A percentile compares a stretch with the other conserved stretches of the same genome.
Evolutionary conservation across 2,113 vertebrate genomes (phyloP).

Genomic region (Megaptera novaeangliae): DNA sequence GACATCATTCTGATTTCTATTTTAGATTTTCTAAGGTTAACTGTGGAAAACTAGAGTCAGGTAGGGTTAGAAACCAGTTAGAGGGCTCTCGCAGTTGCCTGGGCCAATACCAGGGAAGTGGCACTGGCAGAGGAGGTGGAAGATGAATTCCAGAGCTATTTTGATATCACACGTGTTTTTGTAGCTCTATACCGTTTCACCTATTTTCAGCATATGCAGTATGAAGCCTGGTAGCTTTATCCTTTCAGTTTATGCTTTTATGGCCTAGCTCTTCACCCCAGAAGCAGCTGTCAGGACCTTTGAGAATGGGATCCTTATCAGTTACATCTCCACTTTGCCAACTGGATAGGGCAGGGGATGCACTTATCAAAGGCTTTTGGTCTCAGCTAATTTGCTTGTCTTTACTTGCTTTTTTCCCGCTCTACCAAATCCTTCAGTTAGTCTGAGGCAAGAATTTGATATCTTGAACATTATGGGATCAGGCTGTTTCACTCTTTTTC

Average conservation of each 20-base stretch:
- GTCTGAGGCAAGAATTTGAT: background rate
- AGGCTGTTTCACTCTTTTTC: background rate
- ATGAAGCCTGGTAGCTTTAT: background rate
- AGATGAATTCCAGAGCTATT: constrained; percentile 26
- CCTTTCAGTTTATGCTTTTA: background rate
- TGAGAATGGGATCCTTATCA: background rate
- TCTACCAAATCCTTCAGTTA: background rate
- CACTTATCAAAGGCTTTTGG: background rate
- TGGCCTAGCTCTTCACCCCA: background rate
- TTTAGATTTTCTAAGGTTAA: background rate
- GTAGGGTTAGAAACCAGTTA: background rate
- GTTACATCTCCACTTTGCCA: background rate
- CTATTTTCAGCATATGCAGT: constrained; percentile 22
- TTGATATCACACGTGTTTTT: constrained; percentile 15
- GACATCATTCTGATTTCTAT: background rate
- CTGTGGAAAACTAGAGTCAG: background rate
- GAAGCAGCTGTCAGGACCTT: background rate
- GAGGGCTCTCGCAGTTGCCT: background rate
- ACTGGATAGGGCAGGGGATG: background rate
- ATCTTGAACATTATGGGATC: background rate
- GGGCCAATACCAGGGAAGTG: background rate
- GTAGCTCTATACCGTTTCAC: constrained; percentile 11
- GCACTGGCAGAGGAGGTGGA: background rate
- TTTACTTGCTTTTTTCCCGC: background rate
- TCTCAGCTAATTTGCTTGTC: background rate